Base-by-base conservation (phyloP, 1,140 invertebrate genomes). In the Zeugodacus cucurbitae region DNA sequence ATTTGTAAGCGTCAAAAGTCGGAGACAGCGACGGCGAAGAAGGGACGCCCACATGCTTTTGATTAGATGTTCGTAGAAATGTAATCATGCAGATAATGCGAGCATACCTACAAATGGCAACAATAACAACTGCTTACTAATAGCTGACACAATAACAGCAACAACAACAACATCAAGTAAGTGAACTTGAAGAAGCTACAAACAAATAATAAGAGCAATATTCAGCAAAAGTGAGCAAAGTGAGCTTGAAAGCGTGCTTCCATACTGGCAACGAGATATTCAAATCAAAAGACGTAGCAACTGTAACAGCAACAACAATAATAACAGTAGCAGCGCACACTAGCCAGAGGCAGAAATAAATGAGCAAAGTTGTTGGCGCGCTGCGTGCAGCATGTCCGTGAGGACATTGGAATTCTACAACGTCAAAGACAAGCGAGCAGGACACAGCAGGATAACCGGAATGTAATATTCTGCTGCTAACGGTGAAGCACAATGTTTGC, bases 81-180 rank as follows among this genome's bases (percentile, higher is more conserved):
- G 82, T 85, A 64, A 78, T 62, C 59, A 67, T 86, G 88, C 85
- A 74, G 88, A 88, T 88, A 88, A 87, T 67, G 26, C 29, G 37
- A 58, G 62, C 7, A 82, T 44, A 34, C 26, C 29, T 22, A 32
- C 29, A 74, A 37, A 74, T 17, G 32, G 8, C 37, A 37, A 88
- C 22, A 41, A 87, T 32, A 74, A 87, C 37, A 54, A 87, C 20
- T 34, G 10, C 20, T 14, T 32, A 74, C 3, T 26, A 59, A 88
- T 54, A 54, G 48, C 48, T 54, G 48, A 11, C 14, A 54, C 48
- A 32, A 88, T 5, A 26, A 20, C 74, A 86, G 48, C 6, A 20
- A 22, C 41, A 86, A 34, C 58, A 62, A 62, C 5, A 88, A 62
- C 82, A 85, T 26, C 41, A n/a, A n/a, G 3, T 54, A 20, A 54